These are phyloP conservation scores for Stenodera caucasica DNA, from an alignment of 2,888 invertebrate genomes.

Conservation along the genomic window DNA sequence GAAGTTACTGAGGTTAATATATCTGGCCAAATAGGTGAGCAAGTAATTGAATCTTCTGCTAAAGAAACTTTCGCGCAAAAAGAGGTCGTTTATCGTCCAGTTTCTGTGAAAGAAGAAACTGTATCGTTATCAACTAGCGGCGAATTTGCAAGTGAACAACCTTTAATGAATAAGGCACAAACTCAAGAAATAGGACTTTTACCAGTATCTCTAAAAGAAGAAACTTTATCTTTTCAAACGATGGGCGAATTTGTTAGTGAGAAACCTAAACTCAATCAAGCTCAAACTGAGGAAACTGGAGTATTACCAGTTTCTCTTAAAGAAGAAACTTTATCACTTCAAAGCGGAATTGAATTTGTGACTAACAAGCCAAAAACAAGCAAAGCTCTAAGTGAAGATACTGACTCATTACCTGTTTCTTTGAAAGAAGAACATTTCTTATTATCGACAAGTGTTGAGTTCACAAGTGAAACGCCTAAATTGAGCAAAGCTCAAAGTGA, in stretches of 20 bases:
- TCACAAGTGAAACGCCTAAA: neutral
- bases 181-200: slow-evolving; percentile 7
- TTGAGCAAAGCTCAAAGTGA: slow-evolving; percentile 3
- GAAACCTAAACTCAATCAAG: slow-evolving; percentile 1
- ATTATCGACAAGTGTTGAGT: slow-evolving; percentile 1
- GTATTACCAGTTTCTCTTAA: slow-evolving; percentile 5
- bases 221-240: neutral
- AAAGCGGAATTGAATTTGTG: slow-evolving; percentile 1
- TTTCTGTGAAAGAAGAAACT: slow-evolving; percentile 54
- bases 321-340: slow-evolving; percentile 9
- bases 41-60: slow-evolving; percentile 54
- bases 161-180: slow-evolving; percentile 40
- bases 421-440: slow-evolving; percentile 6
- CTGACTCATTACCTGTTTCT: neutral
- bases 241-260: neutral
- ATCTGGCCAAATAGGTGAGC: slow-evolving; percentile 50
- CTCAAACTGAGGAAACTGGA: slow-evolving; percentile 9
- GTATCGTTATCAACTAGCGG: slow-evolving; percentile 48
- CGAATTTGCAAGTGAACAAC: slow-evolving; percentile 39
- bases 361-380: slow-evolving; percentile 1
- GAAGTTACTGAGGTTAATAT: slow-evolving; percentile 52
- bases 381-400: slow-evolving; percentile 8
- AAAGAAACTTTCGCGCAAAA: slow-evolving; percentile 55
- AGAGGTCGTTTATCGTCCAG: slow-evolving; percentile 54
- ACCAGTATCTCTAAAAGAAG: slow-evolving; percentile 8